phyloP scores from a whole-genome alignment of 1,140 invertebrate genomes.

The Ctenoplectra terminalis region DNA sequence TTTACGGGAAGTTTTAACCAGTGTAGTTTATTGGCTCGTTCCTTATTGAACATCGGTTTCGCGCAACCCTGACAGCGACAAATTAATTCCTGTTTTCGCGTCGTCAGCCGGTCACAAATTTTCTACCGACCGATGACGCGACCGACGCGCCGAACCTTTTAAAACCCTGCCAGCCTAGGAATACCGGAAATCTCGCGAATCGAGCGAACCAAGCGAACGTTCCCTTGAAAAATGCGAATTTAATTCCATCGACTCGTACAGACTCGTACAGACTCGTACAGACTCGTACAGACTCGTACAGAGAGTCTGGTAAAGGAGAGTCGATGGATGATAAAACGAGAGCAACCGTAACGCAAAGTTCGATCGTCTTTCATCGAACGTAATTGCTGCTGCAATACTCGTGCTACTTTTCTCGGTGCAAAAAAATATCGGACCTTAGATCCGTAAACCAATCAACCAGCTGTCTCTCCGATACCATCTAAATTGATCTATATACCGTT shows the following conservation, averaged over 20 bases:
- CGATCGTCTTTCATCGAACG: slow-evolving; percentile 27
- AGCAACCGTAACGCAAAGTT: background rate
- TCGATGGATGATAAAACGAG: background rate
- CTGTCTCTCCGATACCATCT: too few species aligned
- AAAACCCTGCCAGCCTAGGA: slow-evolving; percentile 3
- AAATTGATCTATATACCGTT: too few species aligned
- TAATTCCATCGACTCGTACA: slow-evolving; percentile 13
- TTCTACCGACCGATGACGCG: slow-evolving; percentile 29
- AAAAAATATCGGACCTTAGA: too few species aligned
- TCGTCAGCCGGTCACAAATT: slow-evolving; percentile 53
- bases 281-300: too few species aligned
- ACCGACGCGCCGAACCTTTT: background rate
- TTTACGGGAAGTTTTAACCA: slow-evolving; percentile 64
- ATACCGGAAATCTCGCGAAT: slow-evolving; percentile 15
- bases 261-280: too few species aligned
- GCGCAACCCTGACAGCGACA: slow-evolving; percentile 46
- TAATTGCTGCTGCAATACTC: slow-evolving; percentile 34
- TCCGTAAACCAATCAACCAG: too few species aligned
- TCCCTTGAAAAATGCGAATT: slow-evolving; percentile 25
- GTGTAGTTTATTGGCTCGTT: slow-evolving; percentile 65
- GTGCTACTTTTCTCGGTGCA: too few species aligned
- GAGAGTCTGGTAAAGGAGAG: background rate
- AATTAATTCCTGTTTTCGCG: slow-evolving; percentile 59
- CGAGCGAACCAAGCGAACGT: background rate
- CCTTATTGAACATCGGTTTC: slow-evolving; percentile 53